A percentile compares a stretch with the other conserved stretches of the same genome.
These are phyloP conservation scores for Meloidogyne exigua DNA, from an alignment of 1,140 invertebrate species.

Conservation along the genomic window DNA sequence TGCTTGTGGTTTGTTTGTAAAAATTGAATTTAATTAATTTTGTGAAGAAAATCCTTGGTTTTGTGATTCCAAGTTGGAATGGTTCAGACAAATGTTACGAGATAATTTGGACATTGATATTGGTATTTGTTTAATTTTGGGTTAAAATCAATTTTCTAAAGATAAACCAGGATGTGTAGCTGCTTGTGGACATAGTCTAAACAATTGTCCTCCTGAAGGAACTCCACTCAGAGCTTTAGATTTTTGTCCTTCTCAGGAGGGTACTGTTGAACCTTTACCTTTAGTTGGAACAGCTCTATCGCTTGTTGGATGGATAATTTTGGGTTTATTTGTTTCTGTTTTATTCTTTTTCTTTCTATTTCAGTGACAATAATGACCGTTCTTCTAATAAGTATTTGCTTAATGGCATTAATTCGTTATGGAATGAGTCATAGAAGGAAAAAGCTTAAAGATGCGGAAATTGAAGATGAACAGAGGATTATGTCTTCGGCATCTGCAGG, in stretches of 20 bases:
- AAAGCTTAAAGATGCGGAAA: slow-evolving; percentile 61
- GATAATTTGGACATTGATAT: slow-evolving; percentile 63
- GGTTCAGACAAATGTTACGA: slow-evolving; percentile 61
- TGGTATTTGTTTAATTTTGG: neutral
- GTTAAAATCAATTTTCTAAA: neutral
- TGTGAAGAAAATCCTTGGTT: slow-evolving; percentile 60
- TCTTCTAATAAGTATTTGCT: slow-evolving; percentile 58
- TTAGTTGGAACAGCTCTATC: slow-evolving; percentile 55
- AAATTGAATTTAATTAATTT: neutral
- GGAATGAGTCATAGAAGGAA: slow-evolving; percentile 63
- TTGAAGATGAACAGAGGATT: slow-evolving; percentile 60
- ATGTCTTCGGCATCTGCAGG: slow-evolving; percentile 42
- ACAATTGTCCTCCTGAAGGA: slow-evolving; percentile 57
- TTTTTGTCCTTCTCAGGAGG: slow-evolving; percentile 42
- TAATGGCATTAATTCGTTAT: slow-evolving; percentile 61
- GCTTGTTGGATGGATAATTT: slow-evolving; percentile 63
- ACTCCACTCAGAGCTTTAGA: slow-evolving; percentile 55
- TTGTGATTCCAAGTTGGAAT: slow-evolving; percentile 58
- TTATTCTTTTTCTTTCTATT: slow-evolving; percentile 24
- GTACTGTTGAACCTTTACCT: slow-evolving; percentile 45
- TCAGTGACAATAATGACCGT: slow-evolving; percentile 63
- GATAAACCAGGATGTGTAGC: slow-evolving; percentile 63
- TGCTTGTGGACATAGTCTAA: slow-evolving; percentile 45
- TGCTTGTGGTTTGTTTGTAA: slow-evolving; percentile 53
- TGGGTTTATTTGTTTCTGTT: slow-evolving; percentile 46